Base-by-base conservation (phyloP, 2,797 vertebrate species). In the Artibeus lituratus region DNA sequence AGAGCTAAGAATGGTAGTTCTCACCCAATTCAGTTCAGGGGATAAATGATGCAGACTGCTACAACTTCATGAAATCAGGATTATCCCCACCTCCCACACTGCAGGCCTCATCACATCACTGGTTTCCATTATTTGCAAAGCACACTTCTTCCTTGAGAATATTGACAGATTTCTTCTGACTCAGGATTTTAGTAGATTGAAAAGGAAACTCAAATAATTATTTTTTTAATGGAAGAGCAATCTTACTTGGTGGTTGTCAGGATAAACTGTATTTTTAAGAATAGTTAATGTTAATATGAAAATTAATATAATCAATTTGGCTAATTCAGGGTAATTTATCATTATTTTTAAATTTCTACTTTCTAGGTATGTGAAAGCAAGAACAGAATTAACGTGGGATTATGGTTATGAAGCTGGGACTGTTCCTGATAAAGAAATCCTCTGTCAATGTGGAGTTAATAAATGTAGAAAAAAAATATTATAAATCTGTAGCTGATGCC, bases 331-430 rank as follows among this genome's bases (percentile, higher is more conserved):
- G 3, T 94, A 78, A 95, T 92, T 91, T 92, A 73, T 88, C 35
- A 93, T 69, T 88, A 93, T 69, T 88, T 97, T 97, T 93, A 67
- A 57, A 95, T 95, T 90, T 97, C 96, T 98, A 9, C 96, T 98
- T 98, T 96, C 89, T 98, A 99, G 99, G 90, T 97, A 97, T 12
- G 98, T 99, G 96, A 99, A 98, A 98, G 99, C 99, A 47, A 99
- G 99, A 96, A 98, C 99, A 0, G 99, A 99, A 97, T 98, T 99
- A 94, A 99, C 99, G 0, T 99, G 99, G 99, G 98, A 99, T 96
- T 99, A 99, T 97, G 98, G 98, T 95, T 99, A 99, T 91, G 95
- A 98, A 98, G 98, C 97, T 96, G 98, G 98, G 95, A 98, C 98
- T 91, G 69, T 97, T 87, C 98, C 98, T 94, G 98, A 98, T 84